phyloP scores from a whole-genome alignment of 2,113 vertebrate species.

The Ia io region DNA sequence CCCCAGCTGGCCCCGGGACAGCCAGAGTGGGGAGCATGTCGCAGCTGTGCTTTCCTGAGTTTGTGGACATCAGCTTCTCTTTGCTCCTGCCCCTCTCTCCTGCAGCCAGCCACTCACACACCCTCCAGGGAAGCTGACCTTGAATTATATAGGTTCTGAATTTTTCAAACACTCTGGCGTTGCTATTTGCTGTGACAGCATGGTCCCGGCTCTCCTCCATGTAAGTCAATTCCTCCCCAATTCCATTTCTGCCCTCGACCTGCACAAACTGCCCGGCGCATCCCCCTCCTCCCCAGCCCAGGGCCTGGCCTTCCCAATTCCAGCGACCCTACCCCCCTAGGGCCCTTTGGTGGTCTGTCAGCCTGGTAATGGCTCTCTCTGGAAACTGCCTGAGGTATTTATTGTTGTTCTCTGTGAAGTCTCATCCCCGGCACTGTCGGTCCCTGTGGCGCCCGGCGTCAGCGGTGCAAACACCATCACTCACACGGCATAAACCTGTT shows the following conservation, averaged over 20 bases:
- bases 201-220: neutral
- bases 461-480: neutral
- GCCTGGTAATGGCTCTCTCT: neutral
- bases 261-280: rapidly evolving
- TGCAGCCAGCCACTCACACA: too few species aligned
- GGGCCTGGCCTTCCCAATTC: rapidly evolving
- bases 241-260: neutral
- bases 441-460: neutral
- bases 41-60: neutral
- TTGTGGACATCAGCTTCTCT: neutral
- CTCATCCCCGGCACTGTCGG: too few species aligned
- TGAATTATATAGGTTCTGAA: rapidly evolving
- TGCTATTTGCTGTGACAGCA: neutral
- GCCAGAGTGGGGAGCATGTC: too few species aligned
- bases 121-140: neutral
- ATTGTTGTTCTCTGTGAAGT: neutral
- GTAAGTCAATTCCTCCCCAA: neutral
- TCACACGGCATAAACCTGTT: constrained; percentile 25
- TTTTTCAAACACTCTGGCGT: neutral
- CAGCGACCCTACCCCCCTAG: neutral
- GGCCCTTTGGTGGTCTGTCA: neutral
- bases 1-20: neutral
- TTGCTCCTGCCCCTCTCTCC: neutral
- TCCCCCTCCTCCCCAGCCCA: neutral
- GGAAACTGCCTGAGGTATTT: neutral